phyloP scores from a whole-genome alignment of 2,797 vertebrate genomes.

The Sebastes trivittatus region DNA sequence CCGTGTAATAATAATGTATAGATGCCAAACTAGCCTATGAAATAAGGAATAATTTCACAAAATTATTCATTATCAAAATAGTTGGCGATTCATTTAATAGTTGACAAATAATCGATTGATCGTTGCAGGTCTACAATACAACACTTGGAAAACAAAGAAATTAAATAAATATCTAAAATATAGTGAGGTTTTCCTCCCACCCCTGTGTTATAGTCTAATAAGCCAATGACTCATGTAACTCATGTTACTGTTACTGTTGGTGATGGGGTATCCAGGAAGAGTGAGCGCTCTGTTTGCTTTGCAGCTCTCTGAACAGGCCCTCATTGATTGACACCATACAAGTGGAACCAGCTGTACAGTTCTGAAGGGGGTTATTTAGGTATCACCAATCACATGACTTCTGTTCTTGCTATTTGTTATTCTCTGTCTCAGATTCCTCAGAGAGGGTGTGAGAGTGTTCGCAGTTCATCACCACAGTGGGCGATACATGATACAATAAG shows the following conservation, averaged over 20 bases:
- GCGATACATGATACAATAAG: not conserved
- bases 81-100: too few relatives aligned
- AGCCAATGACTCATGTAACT: not conserved
- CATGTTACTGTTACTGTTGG: not conserved
- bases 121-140: too few relatives aligned
- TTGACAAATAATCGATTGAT: too few relatives aligned
- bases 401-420: constrained; percentile 9
- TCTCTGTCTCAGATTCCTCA: not conserved
- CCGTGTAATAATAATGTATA: too few relatives aligned
- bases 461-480: not conserved
- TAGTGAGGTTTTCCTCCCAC: not conserved
- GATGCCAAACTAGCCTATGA: too few relatives aligned
- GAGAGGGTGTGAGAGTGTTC: not conserved
- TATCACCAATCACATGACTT: not conserved
- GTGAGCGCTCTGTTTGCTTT: not conserved
- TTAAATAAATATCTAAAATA: not conserved
- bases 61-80: too few relatives aligned
- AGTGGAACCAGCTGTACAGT: not conserved
- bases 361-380: not conserved
- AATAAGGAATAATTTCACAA: too few relatives aligned
- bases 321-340: not conserved
- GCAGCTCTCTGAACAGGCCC: not conserved
- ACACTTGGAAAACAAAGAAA: not conserved
- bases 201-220: not conserved
- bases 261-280: not conserved